Evolutionary conservation across 92 coral and sea anemone genomes (phyloP), one percentile per base, ranked within the genome.

Genomic region (Porites rus): DNA sequence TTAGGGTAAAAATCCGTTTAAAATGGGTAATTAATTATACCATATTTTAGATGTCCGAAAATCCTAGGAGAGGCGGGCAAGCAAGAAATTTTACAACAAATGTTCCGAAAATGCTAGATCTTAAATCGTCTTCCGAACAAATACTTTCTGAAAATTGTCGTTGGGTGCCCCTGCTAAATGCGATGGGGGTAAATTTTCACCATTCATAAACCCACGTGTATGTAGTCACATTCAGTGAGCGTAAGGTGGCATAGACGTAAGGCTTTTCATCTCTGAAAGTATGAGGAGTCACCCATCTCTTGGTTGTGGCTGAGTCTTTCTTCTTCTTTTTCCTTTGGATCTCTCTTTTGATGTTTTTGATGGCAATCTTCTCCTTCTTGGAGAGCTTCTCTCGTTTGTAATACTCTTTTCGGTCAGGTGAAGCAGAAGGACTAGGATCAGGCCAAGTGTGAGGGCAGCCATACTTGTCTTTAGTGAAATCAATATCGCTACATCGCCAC

Each of bases 401-500:
- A 8, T 53, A 17, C 50, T 63, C 51, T 8, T 63, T 56, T 56
- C 61, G 11, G 61, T 56, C 61, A 8, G 61, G 13, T 10, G 61
- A 56, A 56, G 61, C 61, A 56, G 7, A 56, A 38, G 84, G 74
- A 16, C 53, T 31, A 17, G 61, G 53, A 24, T 62, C 74, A 14
- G 84, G 84, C 76, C 76, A 80, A 16, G 60, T 50, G 63, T 80
- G 20, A 16, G 84, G 84, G n/a, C 84, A 80, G 20, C 84, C 84
- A 63, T 64, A 51, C 46, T 7, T 31, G 61, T 80, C 84, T 16
- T 21, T 31, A 16, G 11, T 1, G 14, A 65, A 11, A 51, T 31
- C 64, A 17, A 1, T 8, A 16, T 88, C 92, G 59, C 52, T 51
- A 69, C 80, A 74, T 24, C 92, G 28, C 92, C 92, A 88, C 72